These are phyloP conservation scores for Trichomalopsis sarcophagae DNA, from an alignment of 1,140 invertebrate genomes.

Conservation along the genomic window DNA sequence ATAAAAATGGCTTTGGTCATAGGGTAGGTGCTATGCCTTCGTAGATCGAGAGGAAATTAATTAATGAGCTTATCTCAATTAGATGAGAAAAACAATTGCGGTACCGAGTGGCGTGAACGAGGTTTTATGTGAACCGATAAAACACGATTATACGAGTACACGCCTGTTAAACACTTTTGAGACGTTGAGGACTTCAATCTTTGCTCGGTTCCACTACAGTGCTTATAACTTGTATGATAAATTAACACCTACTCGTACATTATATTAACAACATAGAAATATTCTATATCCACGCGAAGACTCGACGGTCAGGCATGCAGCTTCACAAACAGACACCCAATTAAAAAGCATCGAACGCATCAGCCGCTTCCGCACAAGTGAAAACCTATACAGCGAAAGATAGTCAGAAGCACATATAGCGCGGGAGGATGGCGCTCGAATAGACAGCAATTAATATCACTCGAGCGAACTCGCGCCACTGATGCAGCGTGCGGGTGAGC, in stretches of 20 bases:
- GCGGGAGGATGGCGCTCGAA: not conserved
- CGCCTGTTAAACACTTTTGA: too few species aligned
- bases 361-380: constrained; percentile 7
- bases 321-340: not conserved
- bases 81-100: constrained; percentile 44
- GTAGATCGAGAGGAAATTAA: not conserved
- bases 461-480: constrained; percentile 54
- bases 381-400: not conserved
- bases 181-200: not conserved
- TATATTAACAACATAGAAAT: too few species aligned
- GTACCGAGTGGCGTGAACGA: not conserved
- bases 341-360: constrained; percentile 45
- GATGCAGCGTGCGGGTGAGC: not conserved
- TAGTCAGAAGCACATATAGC: not conserved
- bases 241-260: too few species aligned
- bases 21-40: not conserved
- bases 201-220: not conserved
- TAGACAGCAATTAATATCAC: constrained; percentile 68
- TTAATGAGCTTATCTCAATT: constrained; percentile 30
- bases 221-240: too few species aligned
- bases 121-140: too few species aligned
- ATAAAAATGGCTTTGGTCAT: not conserved
- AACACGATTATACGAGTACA: too few species aligned
- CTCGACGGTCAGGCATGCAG: too few species aligned
- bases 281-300: not conserved